Evolutionary conservation across 1,140 invertebrate species (phyloP).

Genomic region (Euglossa dilemma): DNA sequence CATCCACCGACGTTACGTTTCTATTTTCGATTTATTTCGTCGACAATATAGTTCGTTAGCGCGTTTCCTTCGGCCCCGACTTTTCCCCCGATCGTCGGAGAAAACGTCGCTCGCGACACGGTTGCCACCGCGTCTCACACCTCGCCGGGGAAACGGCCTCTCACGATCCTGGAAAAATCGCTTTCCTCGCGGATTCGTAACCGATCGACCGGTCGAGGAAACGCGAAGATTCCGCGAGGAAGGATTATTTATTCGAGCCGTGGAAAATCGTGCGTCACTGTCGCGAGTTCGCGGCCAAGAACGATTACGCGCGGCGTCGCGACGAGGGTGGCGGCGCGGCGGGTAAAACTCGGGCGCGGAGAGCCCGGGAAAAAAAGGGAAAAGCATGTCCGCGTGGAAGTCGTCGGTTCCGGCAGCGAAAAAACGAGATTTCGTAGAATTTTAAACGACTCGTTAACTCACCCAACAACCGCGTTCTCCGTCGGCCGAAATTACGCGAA

Average conservation of each 20-base stretch:
- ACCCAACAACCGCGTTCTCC: constrained; percentile 29
- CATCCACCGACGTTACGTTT: not conserved
- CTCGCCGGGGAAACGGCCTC: not conserved
- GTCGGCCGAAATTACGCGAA: constrained; percentile 17
- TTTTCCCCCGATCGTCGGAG: not conserved
- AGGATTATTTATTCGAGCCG: constrained; percentile 9
- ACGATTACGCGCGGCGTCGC: not conserved
- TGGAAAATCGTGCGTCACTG: not conserved
- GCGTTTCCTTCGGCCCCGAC: constrained; percentile 1
- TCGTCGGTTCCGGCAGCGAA: not conserved
- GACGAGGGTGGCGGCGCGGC: not conserved
- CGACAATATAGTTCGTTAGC: constrained; percentile 38
- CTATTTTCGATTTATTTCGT: constrained; percentile 39
- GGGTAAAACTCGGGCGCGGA: not conserved
- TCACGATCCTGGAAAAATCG: not conserved
- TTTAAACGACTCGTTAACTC: constrained; percentile 39
- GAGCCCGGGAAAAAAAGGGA: not conserved
- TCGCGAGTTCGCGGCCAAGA: not conserved
- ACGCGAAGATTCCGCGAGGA: not conserved
- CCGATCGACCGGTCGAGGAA: not conserved
- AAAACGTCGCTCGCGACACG: not conserved
- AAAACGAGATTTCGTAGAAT: constrained; percentile 22
- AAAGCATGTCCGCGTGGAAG: not conserved
- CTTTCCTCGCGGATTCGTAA: not conserved
- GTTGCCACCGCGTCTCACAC: not conserved